Evolutionary conservation across 2,888 invertebrate species (phyloP), one percentile per base, ranked within the genome.

Genomic region (Penaeus monodon): DNA sequence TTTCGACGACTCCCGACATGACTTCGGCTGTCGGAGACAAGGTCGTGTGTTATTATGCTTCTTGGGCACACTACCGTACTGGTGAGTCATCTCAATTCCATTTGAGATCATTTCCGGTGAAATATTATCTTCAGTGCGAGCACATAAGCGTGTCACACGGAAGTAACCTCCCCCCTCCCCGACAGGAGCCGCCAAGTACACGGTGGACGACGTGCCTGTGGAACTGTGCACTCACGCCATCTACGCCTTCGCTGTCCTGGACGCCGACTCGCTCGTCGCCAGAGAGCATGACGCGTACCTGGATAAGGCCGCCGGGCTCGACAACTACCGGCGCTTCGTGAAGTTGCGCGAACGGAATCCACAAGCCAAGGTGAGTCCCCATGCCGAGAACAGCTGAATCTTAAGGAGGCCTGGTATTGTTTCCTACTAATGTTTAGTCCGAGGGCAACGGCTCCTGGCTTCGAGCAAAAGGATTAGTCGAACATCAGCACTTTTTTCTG

Each of bases 21-120:
- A 57, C 57, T 12, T 57, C 57, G 14, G 57, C 57, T 20, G 57
- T 12, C 10, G 57, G 57, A 1, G 57, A 57, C 17, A 57, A 57
- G 93, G 95, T 97, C 0, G 95, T 96, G 24, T 97, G 97, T 91
- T 97, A 97, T 92, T 96, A 96, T 91, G 96, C 96, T 1, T 96
- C 96, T 91, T 97, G 97, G 97, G 96, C 96, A 1, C 96, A 95
- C 94, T 96, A 96, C 92, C 94, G 96, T 84, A 95, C 49, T 24
- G 44, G n/a, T 20, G 17, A 44, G n/a, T 20, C 4, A 17, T 29
- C 24, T n/a, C 12, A 33, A 17, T 12, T 29, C 14, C 38, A 4
- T 20, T 22, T 76, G 22, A 38, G 76, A 38, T 38, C 2, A 38
- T 74, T 33, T 74, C 20, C 33, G 1, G 44, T 24, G 44, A 12